Conservation (phyloP, 2,888 invertebrate species). For the Opisthograptis luteolata region DNA sequence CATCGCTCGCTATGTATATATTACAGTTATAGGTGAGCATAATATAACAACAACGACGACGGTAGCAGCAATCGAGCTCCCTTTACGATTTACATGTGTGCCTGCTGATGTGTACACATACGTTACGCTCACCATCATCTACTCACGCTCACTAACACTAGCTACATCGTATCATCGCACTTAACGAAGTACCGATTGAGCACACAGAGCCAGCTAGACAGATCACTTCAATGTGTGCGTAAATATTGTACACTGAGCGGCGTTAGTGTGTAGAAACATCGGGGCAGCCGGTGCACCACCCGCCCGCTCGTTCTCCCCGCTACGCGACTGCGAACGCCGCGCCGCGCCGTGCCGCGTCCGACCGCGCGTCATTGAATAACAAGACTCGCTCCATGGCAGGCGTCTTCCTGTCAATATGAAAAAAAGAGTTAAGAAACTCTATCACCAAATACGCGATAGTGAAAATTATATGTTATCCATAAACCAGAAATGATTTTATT, state of each 20-base stretch:
- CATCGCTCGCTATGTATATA: constrained; percentile 71
- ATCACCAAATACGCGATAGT: constrained; percentile 80
- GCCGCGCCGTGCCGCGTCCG: constrained; percentile 67
- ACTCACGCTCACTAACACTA: constrained; percentile 59
- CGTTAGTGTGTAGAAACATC: constrained; percentile 75
- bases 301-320: constrained; percentile 76
- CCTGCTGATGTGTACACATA: constrained; percentile 52
- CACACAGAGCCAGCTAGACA: constrained; percentile 79
- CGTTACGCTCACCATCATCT: constrained; percentile 60
- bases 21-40: constrained; percentile 79
- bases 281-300: constrained; percentile 82
- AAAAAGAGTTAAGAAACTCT: constrained; percentile 77
- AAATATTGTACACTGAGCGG: constrained; percentile 54
- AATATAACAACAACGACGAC: constrained; percentile 62
- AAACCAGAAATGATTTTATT: constrained; percentile 78
- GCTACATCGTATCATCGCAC: constrained; percentile 60
- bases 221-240: constrained; percentile 65
- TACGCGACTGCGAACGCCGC: constrained; percentile 80
- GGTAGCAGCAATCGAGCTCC: constrained; percentile 75
- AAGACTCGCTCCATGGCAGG: constrained; percentile 83
- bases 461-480: constrained; percentile 77
- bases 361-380: constrained; percentile 84
- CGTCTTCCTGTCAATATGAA: constrained; percentile 83
- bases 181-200: constrained; percentile 63
- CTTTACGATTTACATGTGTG: constrained; percentile 72